Percentiles rank a stretch among this genome's conserved stretches.
Conservation (phyloP, 1,140 invertebrate genomes). For the Heliconius melpomene region DNA sequence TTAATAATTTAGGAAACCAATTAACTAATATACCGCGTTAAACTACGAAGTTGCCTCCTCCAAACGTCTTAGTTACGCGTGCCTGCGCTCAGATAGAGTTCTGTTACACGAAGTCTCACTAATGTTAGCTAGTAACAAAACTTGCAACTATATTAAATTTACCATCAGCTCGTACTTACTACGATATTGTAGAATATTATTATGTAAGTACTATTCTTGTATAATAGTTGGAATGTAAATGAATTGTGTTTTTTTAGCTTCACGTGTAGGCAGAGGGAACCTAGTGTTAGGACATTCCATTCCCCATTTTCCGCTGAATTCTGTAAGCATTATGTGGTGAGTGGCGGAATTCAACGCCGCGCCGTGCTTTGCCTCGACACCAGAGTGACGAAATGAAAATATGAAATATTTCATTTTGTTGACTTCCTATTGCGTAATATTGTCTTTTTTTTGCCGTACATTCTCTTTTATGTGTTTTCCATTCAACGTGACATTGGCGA, state of each 20-base stretch:
- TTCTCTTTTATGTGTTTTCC: too few species aligned
- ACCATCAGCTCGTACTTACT: conserved; percentile 32
- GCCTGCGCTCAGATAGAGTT: conserved; percentile 27
- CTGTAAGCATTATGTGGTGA: too few species aligned
- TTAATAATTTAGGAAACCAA: conserved; percentile 16
- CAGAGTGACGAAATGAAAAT: too few species aligned
- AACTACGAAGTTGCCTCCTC: conserved; percentile 22
- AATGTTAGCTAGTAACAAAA: conserved; percentile 34
- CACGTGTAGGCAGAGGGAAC: too few species aligned
- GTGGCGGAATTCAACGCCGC: too few species aligned
- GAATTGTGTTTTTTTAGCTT: background rate
- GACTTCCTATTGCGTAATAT: too few species aligned
- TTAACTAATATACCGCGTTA: conserved; percentile 11
- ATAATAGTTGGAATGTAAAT: background rate
- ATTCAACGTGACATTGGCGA: too few species aligned
- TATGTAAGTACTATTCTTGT: background rate
- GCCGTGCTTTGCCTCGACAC: too few species aligned
- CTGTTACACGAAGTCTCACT: conserved; percentile 36
- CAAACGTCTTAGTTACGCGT: conserved; percentile 29
- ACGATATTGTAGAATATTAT: conserved; percentile 9
- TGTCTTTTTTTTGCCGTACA: too few species aligned
- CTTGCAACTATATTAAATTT: conserved; percentile 45
- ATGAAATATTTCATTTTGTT: too few species aligned
- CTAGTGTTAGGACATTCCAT: too few species aligned
- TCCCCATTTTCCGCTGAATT: too few species aligned